These are phyloP conservation scores for Phortica magna DNA, from an alignment of 2,888 invertebrate species.

Conservation along the genomic window DNA sequence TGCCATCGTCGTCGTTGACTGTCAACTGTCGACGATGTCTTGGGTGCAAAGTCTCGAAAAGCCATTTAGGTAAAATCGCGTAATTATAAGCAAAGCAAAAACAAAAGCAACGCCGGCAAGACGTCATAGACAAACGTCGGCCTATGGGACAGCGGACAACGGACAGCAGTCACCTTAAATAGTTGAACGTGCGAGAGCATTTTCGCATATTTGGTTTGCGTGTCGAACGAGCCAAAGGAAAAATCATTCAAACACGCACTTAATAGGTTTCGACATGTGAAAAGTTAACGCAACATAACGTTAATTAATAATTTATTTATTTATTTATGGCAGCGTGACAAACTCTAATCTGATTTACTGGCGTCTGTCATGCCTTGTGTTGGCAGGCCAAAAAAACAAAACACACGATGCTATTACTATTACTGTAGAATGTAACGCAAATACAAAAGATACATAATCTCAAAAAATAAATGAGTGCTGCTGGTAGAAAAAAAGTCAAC, in stretches of 20 bases:
- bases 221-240: slow-evolving; percentile 10
- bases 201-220: slow-evolving; percentile 23
- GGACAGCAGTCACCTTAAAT: not conserved
- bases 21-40: not conserved
- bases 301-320: slow-evolving; percentile 71
- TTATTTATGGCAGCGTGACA: slow-evolving; percentile 70
- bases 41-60: slow-evolving; percentile 9
- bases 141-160: not conserved
- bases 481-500: not conserved
- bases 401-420: no score
- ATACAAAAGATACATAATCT: no score
- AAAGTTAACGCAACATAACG: slow-evolving; percentile 34
- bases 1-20: not conserved
- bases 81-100: slow-evolving; percentile 14
- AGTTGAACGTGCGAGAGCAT: not conserved
- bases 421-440: no score
- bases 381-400: not conserved
- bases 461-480: not conserved
- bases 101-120: not conserved
- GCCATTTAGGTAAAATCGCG: slow-evolving; percentile 21
- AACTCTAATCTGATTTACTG: slow-evolving; percentile 60
- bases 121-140: slow-evolving; percentile 13
- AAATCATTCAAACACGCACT: slow-evolving; percentile 33
- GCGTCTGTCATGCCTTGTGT: not conserved
- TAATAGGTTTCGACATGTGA: slow-evolving; percentile 48